A percentile compares a stretch with the other conserved stretches of the same genome.
phyloP scores from a whole-genome alignment of 2,888 invertebrate species.

The Chrysina gloriosa region DNA sequence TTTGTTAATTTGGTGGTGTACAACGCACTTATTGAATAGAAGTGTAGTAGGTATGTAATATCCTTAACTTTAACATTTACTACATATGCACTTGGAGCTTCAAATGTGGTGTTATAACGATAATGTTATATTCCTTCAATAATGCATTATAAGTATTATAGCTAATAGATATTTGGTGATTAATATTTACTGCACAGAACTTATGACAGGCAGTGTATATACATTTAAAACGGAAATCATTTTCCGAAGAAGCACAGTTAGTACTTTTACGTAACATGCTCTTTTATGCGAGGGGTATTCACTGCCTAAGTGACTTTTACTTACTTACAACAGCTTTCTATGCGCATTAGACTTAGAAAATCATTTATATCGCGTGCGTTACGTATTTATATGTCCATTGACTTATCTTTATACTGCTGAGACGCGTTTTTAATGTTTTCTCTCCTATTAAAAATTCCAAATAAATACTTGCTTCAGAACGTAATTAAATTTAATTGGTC shows the following conservation, averaged over 20 bases:
- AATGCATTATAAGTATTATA: no score
- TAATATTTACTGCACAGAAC: no score
- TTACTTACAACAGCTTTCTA: constrained; percentile 22
- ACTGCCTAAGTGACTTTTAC: neutral
- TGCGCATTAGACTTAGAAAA: constrained; percentile 15
- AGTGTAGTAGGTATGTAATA: no score
- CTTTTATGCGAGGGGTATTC: constrained; percentile 8
- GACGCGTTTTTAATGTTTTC: constrained; percentile 25
- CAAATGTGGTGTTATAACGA: no score
- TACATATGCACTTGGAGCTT: no score
- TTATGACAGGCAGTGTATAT: no score
- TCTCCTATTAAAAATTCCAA: constrained; percentile 21
- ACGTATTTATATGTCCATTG: neutral
- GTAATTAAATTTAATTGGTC: constrained; percentile 36
- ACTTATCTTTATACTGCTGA: constrained; percentile 14
- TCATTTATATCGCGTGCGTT: constrained; percentile 4
- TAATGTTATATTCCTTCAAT: no score
- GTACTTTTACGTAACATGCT: constrained; percentile 8
- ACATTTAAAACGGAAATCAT: constrained; percentile 14
- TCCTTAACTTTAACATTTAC: no score
- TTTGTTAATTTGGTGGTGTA: no score
- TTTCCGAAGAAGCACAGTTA: constrained; percentile 12
- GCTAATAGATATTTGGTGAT: no score
- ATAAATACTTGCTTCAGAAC: constrained; percentile 23
- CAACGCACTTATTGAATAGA: no score